Conservation (phyloP, 1,140 invertebrate species). For the Ctenoplectra terminalis region DNA sequence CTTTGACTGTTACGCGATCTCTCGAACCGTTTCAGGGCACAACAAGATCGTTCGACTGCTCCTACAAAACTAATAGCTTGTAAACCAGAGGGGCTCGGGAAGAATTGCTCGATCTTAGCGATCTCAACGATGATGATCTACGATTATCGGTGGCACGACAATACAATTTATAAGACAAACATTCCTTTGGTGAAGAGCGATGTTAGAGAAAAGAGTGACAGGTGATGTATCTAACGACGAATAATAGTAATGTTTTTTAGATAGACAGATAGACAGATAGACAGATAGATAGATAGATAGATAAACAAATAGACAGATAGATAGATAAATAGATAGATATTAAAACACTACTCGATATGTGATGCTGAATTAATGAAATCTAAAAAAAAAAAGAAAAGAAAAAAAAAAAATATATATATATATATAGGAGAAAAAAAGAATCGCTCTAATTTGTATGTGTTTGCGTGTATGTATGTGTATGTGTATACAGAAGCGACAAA, state of each 20-base stretch:
- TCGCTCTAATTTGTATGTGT: slow-evolving; percentile 43
- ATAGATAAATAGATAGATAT: too few species aligned
- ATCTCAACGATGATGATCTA: slow-evolving; percentile 26
- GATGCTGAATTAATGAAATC: slow-evolving; percentile 41
- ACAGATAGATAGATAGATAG: too few species aligned
- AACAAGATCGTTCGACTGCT: slow-evolving; percentile 42
- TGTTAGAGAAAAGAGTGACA: slow-evolving; percentile 15
- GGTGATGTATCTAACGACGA: slow-evolving; percentile 39
- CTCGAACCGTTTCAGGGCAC: slow-evolving; percentile 26
- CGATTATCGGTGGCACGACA: slow-evolving; percentile 35
- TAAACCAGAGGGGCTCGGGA: slow-evolving; percentile 23
- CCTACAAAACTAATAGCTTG: slow-evolving; percentile 19
- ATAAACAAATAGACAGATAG: too few species aligned
- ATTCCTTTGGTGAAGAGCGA: slow-evolving; percentile 34
- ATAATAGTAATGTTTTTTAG: too few species aligned
- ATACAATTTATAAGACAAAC: slow-evolving; percentile 43
- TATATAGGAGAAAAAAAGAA: slow-evolving; percentile 31
- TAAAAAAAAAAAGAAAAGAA: too few species aligned
- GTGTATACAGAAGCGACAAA: slow-evolving; percentile 55
- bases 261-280: slow-evolving; percentile 32
- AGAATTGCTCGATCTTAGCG: slow-evolving; percentile 15
- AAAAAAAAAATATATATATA: slow-evolving; percentile 9
- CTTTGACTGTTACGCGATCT: slow-evolving; percentile 15
- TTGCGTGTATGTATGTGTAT: background rate
- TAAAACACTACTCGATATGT: slow-evolving; percentile 53